A percentile compares a stretch with the other conserved stretches of the same genome.
phyloP scores from a whole-genome alignment of 2,113 vertebrate species.

The Shinisaurus crocodilurus region DNA sequence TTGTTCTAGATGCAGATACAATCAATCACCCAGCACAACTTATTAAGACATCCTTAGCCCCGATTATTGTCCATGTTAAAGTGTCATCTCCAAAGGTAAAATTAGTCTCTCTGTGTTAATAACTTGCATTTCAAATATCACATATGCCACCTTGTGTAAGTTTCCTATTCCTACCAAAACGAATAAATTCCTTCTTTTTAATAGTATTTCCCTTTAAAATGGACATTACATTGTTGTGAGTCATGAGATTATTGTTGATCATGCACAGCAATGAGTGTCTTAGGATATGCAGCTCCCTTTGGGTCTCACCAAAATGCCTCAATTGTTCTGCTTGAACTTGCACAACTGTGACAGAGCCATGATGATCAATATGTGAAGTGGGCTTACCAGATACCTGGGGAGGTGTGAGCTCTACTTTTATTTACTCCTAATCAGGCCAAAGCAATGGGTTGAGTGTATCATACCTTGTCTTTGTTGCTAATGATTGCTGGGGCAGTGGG shows the following conservation, averaged over 20 bases:
- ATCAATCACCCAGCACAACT: conserved; percentile 98
- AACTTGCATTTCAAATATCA: not conserved
- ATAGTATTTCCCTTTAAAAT: not conserved
- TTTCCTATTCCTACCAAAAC: not conserved
- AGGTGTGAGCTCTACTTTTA: not conserved
- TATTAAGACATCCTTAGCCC: conserved; percentile 97
- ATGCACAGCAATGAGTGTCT: not conserved
- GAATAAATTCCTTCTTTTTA: not conserved
- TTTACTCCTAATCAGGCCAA: not conserved
- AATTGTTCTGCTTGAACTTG: not conserved
- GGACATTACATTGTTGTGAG: not conserved
- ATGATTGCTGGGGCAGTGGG: not conserved
- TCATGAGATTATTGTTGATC: not conserved
- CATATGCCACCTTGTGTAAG: not conserved
- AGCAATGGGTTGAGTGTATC: not conserved
- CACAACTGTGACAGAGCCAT: too few species aligned
- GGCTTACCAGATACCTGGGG: too few species aligned
- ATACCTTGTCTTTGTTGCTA: not conserved
- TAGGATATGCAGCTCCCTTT: not conserved
- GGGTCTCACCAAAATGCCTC: not conserved
- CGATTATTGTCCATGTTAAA: conserved; percentile 98
- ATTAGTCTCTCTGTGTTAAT: not conserved
- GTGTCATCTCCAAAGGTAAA: conserved; percentile 98
- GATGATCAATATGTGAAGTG: not conserved
- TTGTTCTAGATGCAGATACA: conserved; percentile 96